A percentile compares a stretch with the other conserved stretches of the same genome.
Evolutionary conservation across 2,888 invertebrate genomes (phyloP).

Genomic region (Scrobipalpa costella): DNA sequence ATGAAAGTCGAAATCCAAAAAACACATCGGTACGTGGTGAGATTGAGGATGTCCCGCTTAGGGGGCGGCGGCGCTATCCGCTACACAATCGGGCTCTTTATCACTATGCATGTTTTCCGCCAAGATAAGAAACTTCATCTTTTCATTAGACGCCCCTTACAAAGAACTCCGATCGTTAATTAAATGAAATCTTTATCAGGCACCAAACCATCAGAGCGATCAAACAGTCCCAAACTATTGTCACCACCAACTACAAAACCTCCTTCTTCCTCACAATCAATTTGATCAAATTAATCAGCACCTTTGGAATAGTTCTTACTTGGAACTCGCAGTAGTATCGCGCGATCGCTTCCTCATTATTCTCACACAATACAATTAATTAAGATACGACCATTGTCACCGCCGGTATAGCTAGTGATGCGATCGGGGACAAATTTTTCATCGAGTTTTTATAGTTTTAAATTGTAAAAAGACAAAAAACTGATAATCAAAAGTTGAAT

Average conservation of each 20-base stretch:
- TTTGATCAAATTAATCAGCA: constrained; percentile 14
- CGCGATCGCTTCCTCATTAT: constrained; percentile 48
- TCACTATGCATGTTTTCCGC: too few species aligned
- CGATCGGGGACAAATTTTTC: neutral
- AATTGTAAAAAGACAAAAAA: too few species aligned
- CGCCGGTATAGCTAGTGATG: constrained; percentile 9
- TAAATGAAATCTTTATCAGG: neutral
- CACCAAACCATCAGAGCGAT: neutral
- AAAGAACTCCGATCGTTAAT: too few species aligned
- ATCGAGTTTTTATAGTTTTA: neutral
- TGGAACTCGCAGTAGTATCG: constrained; percentile 33
- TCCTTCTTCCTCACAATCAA: constrained; percentile 8
- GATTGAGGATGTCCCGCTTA: too few species aligned
- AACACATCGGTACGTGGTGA: too few species aligned
- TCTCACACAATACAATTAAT: constrained; percentile 55
- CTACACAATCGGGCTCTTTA: too few species aligned
- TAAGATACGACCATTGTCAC: constrained; percentile 50
- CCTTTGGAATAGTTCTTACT: constrained; percentile 26
- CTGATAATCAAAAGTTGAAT: too few species aligned
- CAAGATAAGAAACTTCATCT: too few species aligned
- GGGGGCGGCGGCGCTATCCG: too few species aligned
- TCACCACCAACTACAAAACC: neutral
- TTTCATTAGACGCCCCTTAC: too few species aligned
- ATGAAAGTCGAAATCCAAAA: too few species aligned
- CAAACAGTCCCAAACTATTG: constrained; percentile 11